Conservation (phyloP, 2,888 invertebrate genomes). For the Acanthosepion pharaonis region DNA sequence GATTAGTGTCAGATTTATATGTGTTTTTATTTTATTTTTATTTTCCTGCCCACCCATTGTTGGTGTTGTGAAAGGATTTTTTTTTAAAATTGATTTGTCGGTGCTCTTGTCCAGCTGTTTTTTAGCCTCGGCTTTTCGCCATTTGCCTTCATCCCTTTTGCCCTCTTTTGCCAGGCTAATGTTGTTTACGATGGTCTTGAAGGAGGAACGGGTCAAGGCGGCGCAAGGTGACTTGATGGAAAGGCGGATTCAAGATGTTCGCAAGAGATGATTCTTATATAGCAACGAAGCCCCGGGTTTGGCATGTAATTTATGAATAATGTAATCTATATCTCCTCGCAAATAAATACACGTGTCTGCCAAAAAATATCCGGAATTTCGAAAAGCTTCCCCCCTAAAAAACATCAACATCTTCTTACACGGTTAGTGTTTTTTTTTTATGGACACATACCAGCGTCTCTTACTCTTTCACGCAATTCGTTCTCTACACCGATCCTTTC, state of each 20-base stretch:
- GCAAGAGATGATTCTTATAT: neutral
- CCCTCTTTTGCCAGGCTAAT: neutral
- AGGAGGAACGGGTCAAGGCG: neutral
- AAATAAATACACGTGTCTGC: slow-evolving; percentile 33
- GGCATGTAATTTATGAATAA: slow-evolving; percentile 9
- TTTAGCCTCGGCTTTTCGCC: neutral
- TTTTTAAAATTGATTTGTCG: neutral
- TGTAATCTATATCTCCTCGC: neutral
- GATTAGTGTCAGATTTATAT: neutral
- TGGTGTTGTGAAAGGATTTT: neutral
- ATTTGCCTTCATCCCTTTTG: neutral
- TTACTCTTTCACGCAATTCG: too few relatives aligned
- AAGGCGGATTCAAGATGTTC: too few relatives aligned
- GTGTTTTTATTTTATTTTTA: too few relatives aligned
- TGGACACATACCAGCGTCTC: too few relatives aligned
- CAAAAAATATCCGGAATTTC: neutral
- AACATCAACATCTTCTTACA: neutral
- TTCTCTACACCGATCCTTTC: too few relatives aligned
- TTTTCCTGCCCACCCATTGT: neutral
- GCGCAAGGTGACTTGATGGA: neutral
- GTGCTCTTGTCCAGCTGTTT: neutral
- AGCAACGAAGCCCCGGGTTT: slow-evolving; percentile 10
- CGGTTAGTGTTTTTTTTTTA: neutral
- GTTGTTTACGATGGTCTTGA: neutral
- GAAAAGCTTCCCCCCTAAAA: neutral